Percentiles rank a stretch among this genome's conserved stretches.
Conservation (phyloP, 37 sponge, comb jelly and placozoan genomes). For the Axinella damicornis region DNA sequence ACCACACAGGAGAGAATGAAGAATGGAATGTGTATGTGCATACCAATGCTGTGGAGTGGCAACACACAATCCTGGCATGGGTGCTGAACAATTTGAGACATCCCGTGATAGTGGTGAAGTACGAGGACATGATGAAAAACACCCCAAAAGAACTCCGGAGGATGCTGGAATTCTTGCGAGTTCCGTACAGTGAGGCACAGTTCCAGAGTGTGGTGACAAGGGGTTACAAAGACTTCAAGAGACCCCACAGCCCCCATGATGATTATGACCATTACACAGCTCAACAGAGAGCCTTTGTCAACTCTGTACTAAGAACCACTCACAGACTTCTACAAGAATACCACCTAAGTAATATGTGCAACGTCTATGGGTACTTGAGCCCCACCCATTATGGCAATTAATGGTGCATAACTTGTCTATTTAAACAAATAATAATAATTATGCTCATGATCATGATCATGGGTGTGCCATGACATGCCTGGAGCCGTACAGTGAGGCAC, state of each 20-base stretch:
- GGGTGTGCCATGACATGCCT: no score
- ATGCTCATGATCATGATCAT: no score
- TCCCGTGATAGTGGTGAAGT: constrained; percentile 43
- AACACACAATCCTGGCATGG: constrained; percentile 29
- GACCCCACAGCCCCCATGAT: not conserved
- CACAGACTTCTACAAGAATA: not conserved
- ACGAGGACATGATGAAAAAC: constrained; percentile 14
- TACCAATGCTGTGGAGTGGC: constrained; percentile 18
- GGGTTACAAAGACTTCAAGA: constrained; percentile 25
- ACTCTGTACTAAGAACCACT: not conserved
- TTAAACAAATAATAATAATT: no score
- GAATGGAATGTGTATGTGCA: constrained; percentile 39
- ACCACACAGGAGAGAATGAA: constrained; percentile 7
- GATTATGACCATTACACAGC: constrained; percentile 43
- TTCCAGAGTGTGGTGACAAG: constrained; percentile 14
- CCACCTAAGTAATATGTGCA: no score
- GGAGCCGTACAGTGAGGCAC: constrained; percentile 26
- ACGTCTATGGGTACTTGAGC: no score
- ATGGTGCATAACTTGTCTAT: no score
- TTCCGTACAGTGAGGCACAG: constrained; percentile 30
- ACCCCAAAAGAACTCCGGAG: not conserved
- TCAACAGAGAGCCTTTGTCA: constrained; percentile 19
- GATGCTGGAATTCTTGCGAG: constrained; percentile 33
- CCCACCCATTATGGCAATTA: no score
- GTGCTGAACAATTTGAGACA: constrained; percentile 23